These are phyloP conservation scores for Exaiptasia diaphana DNA, from an alignment of 64 coral and sea anemone genomes.

Conservation along the genomic window DNA sequence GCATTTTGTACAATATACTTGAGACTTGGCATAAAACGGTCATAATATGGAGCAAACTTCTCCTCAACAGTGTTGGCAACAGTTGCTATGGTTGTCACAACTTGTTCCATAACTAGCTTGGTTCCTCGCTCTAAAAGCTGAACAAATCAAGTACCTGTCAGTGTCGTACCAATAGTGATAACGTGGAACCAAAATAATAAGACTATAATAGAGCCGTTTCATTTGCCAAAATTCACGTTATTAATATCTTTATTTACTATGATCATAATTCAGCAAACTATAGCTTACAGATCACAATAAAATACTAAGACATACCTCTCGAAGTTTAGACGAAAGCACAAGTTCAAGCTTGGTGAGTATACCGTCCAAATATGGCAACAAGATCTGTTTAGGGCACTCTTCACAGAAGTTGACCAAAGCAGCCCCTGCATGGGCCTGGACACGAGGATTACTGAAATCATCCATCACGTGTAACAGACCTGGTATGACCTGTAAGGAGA, in stretches of 20 bases:
- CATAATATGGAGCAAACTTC: conserved; percentile 81
- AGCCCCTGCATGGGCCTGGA: conserved; percentile 93
- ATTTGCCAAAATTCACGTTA: neutral
- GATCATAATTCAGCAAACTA: neutral
- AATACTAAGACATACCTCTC: conserved; percentile 56
- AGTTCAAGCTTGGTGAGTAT: conserved; percentile 81
- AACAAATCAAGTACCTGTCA: no score
- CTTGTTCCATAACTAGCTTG: conserved; percentile 89
- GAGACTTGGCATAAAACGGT: conserved; percentile 90
- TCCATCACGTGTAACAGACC: conserved; percentile 78
- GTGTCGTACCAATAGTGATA: no score
- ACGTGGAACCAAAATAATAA: no score
- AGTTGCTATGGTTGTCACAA: conserved; percentile 89
- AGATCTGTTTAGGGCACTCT: conserved; percentile 83
- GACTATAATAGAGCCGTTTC: no score
- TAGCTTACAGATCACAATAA: neutral
- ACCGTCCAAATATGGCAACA: conserved; percentile 76
- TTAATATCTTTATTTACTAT: neutral
- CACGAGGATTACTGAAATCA: conserved; percentile 81
- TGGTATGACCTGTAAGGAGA: conserved; percentile 71
- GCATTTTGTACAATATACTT: conserved; percentile 95
- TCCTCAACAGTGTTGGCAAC: conserved; percentile 95
- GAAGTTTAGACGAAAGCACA: conserved; percentile 78
- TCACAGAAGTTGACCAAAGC: conserved; percentile 96
- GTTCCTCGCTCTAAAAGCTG: conserved; percentile 76